Evolutionary conservation across 2,113 vertebrate genomes (phyloP), one percentile per base, ranked within the genome.

Genomic region (Pogonocichla stellata): DNA sequence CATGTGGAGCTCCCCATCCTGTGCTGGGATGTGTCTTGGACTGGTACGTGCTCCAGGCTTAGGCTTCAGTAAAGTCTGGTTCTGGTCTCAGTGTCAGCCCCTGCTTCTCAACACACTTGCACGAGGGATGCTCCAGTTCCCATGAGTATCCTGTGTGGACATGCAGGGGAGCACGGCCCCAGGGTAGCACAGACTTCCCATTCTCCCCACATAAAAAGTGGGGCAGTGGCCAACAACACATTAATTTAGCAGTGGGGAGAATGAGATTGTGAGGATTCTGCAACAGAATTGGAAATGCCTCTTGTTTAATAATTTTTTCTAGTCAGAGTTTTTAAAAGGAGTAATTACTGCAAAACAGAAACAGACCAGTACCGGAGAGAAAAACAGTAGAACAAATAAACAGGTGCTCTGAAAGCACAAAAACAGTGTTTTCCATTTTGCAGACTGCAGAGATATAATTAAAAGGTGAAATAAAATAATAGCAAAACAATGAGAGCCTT

Each of bases 1-100:
- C 70, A 42, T 0, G 0, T 3, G 6, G 33, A 51, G 40, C 31
- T 72, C 9, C 23, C 33, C 0, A 0, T 42, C 33, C 36, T 60
- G 1, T 14, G 31, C 19, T 8, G 57, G 26, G 48, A 69, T 2
- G 19, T 45, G 48, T 31, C 47, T 51, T 34, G 34, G 22, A 13
- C 42, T 36, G n/a, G 57, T 29, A n/a, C 0, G 15, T 38, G 26
- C 28, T 50, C 2, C 0, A 26, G 57, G 61, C 51, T 75, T 57
- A 53, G 47, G 11, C 6, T 23, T 26, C 58, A 23, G 16, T 58
- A 31, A 4, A 38, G 43, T 12, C 56, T 33, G 53, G 16, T 11
- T 2, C 38, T 36, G 53, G 45, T 67, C 77, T 29, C 36, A 19
- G 82, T 1, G 22, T 48, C 12, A 4, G 61, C 33, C 66, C 40